Evolutionary conservation across 2,888 invertebrate genomes (phyloP).

Genomic region (Drosophila lutescens): DNA sequence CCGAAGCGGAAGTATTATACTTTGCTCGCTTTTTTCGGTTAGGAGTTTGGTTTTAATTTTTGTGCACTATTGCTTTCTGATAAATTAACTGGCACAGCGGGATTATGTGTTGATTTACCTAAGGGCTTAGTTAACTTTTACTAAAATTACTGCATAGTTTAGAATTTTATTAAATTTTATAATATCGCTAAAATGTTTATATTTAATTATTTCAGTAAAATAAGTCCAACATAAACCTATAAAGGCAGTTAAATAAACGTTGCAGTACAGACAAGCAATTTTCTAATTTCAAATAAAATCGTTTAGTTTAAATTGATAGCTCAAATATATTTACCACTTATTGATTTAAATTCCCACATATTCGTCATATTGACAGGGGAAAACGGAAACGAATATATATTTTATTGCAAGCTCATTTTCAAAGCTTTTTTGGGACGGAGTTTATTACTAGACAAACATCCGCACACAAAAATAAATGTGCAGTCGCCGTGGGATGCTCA

Average conservation of each 20-base stretch:
- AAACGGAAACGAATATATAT: slow-evolving; percentile 23
- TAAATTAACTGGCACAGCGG: slow-evolving; percentile 14
- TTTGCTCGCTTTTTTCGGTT: slow-evolving; percentile 35
- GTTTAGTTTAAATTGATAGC: not conserved
- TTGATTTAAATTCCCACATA: slow-evolving; percentile 25
- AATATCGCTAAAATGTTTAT: not conserved
- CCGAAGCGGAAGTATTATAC: slow-evolving; percentile 61
- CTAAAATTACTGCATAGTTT: too few species aligned
- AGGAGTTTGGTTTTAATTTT: slow-evolving; percentile 52
- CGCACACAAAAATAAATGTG: slow-evolving; percentile 25
- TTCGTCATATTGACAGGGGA: slow-evolving; percentile 20
- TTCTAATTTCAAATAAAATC: not conserved
- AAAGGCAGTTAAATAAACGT: too few species aligned
- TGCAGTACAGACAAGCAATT: not conserved
- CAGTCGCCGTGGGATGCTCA: slow-evolving; percentile 24
- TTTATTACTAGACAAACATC: slow-evolving; percentile 30
- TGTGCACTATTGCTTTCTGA: slow-evolving; percentile 20
- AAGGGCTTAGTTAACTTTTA: too few species aligned
- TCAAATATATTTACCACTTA: not conserved
- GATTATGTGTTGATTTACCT: not conserved
- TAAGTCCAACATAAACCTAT: too few species aligned
- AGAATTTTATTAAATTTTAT: too few species aligned
- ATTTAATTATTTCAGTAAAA: not conserved
- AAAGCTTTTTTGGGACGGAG: slow-evolving; percentile 10
- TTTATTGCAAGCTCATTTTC: slow-evolving; percentile 29